A percentile compares a stretch with the other conserved stretches of the same genome.
Conservation (phyloP, 2,888 invertebrate species). For the Fragum fragum region DNA sequence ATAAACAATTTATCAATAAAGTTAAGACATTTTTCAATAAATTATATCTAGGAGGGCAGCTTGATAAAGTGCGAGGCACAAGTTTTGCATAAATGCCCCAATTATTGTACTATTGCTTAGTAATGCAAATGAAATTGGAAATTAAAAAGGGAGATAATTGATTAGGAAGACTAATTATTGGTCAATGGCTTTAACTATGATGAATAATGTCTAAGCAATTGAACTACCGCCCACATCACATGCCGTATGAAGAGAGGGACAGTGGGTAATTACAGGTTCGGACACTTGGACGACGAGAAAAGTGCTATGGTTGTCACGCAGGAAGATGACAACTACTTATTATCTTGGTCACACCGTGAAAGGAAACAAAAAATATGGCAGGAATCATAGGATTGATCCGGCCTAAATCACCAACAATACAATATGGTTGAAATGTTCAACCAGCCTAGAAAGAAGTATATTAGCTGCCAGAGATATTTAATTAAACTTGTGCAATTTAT, state of each 20-base stretch:
- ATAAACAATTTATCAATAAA: no score
- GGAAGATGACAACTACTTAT: slow-evolving; percentile 40
- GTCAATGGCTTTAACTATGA: slow-evolving; percentile 33
- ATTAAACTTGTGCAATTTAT: neutral
- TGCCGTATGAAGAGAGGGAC: slow-evolving; percentile 32
- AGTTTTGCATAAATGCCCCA: neutral
- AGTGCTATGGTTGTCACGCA: slow-evolving; percentile 44
- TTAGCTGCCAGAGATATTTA: no score
- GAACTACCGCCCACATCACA: slow-evolving; percentile 26
- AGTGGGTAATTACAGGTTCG: slow-evolving; percentile 27
- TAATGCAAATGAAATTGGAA: slow-evolving; percentile 29
- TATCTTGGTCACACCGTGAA: slow-evolving; percentile 34
- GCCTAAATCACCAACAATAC: slow-evolving; percentile 29
- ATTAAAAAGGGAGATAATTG: slow-evolving; percentile 46
- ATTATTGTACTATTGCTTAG: neutral
- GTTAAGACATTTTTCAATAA: no score
- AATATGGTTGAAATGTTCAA: slow-evolving; percentile 37
- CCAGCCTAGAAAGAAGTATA: neutral
- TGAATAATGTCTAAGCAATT: slow-evolving; percentile 36
- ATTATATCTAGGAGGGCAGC: no score
- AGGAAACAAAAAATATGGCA: slow-evolving; percentile 36
- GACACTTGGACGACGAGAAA: slow-evolving; percentile 41
- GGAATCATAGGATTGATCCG: slow-evolving; percentile 25
- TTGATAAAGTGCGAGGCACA: no score
- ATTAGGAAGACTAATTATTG: slow-evolving; percentile 44